Conservation (phyloP, 2,797 vertebrate species). For the Mus spretus region DNA sequence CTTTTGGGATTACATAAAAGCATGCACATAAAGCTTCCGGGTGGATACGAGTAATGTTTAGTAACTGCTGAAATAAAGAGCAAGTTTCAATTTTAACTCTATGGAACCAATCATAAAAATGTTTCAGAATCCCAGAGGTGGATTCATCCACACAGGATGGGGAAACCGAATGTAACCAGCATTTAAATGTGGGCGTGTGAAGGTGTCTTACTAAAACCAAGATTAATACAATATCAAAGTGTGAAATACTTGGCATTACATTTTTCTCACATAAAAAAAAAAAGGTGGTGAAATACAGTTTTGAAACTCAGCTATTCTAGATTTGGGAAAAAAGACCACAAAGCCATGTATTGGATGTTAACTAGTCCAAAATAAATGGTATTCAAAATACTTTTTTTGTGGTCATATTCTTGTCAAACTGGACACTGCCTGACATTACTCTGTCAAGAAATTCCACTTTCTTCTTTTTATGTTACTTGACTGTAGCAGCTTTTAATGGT, state of each 20-base stretch:
- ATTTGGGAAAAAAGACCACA: background rate
- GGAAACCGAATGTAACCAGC: background rate
- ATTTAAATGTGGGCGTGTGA: background rate
- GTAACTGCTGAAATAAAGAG: background rate
- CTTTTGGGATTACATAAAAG: background rate
- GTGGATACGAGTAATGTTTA: background rate
- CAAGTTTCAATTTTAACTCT: conserved; percentile 14
- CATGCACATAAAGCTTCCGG: too few relatives aligned
- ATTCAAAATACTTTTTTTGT: background rate
- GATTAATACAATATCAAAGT: conserved; percentile 52
- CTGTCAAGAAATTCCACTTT: conserved; percentile 16
- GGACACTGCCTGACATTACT: background rate
- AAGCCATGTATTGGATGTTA: background rate
- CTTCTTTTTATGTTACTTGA: background rate
- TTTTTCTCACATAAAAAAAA: background rate
- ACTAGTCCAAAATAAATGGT: conserved; percentile 7
- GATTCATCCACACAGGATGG: conserved; percentile 16
- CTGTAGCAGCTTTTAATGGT: background rate
- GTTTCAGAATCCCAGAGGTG: background rate
- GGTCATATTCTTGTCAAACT: background rate
- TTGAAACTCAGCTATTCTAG: conserved; percentile 9
- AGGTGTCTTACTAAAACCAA: background rate
- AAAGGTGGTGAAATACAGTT: background rate
- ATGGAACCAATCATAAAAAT: background rate
- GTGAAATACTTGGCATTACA: background rate